Evolutionary conservation across 2,797 vertebrate genomes (phyloP).

Genomic region (Furcifer pardalis): DNA sequence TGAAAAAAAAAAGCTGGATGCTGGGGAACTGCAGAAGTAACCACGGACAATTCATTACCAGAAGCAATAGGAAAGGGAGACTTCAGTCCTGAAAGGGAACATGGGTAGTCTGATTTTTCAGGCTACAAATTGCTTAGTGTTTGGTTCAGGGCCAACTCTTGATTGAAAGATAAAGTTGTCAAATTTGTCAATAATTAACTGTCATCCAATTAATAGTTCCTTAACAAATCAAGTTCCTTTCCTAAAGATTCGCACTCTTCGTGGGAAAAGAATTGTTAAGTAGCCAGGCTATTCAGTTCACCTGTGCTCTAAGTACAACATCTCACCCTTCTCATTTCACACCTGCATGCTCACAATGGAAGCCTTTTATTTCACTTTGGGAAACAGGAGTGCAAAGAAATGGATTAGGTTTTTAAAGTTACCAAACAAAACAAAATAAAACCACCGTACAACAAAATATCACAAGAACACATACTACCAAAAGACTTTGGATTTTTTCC

Average conservation of each 20-base stretch:
- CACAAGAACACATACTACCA: neutral
- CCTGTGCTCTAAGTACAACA: slow-evolving; percentile 34
- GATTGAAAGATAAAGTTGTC: slow-evolving; percentile 75
- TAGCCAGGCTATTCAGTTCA: slow-evolving; percentile 51
- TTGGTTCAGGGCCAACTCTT: slow-evolving; percentile 67
- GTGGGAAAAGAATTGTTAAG: slow-evolving; percentile 62
- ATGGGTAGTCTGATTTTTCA: slow-evolving; percentile 64
- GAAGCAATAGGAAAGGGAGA: slow-evolving; percentile 46
- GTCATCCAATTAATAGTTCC: slow-evolving; percentile 65
- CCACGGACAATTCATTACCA: neutral
- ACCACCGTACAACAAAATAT: neutral
- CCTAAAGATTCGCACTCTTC: slow-evolving; percentile 59
- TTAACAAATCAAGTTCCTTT: slow-evolving; percentile 72
- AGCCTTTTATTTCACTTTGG: slow-evolving; percentile 35
- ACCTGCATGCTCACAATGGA: slow-evolving; percentile 35
- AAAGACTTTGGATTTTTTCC: neutral
- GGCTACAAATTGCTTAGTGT: slow-evolving; percentile 63
- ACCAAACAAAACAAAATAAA: neutral
- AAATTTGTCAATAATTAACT: slow-evolving; percentile 77
- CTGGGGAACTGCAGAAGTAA: neutral
- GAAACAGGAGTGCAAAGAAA: neutral
- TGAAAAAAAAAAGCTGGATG: neutral
- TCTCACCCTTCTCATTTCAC: slow-evolving; percentile 44
- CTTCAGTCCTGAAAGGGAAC: slow-evolving; percentile 48
- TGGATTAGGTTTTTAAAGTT: neutral